phyloP scores from a whole-genome alignment of 2,113 vertebrate genomes.

The Onychostoma macrolepis region DNA sequence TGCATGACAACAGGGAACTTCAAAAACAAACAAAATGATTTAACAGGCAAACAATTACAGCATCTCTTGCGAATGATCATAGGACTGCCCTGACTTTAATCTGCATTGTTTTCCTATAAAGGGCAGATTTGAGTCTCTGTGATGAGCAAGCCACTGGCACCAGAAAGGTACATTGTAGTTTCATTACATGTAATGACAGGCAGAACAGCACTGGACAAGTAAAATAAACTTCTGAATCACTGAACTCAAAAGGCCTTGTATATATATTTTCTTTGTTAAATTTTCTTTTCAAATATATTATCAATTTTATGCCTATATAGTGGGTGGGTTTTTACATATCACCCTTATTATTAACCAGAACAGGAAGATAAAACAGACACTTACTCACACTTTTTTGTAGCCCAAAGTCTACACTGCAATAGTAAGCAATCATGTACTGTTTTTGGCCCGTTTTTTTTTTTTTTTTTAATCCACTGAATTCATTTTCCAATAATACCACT shows the following conservation, averaged over 20 bases:
- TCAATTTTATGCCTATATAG: too few species aligned
- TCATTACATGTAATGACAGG: neutral
- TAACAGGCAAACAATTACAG: neutral
- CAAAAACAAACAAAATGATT: constrained; percentile 11
- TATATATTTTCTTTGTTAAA: neutral
- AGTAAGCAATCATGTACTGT: neutral
- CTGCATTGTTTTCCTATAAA: constrained; percentile 17
- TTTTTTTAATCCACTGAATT: neutral
- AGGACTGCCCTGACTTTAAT: neutral
- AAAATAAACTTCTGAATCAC: neutral
- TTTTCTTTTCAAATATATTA: neutral
- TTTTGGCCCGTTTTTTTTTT: too few species aligned
- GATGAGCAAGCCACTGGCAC: neutral
- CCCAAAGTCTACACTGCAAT: too few species aligned
- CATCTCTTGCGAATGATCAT: constrained; percentile 1
- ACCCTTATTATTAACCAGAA: too few species aligned
- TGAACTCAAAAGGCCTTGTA: neutral
- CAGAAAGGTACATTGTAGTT: neutral
- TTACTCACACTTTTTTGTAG: too few species aligned
- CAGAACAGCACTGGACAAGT: neutral
- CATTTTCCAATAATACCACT: too few species aligned
- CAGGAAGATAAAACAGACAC: too few species aligned
- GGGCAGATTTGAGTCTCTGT: constrained; percentile 28
- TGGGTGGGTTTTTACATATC: too few species aligned
- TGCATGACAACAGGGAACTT: constrained; percentile 1